Base-by-base conservation (phyloP, 2,113 vertebrate genomes). In the Perca fluviatilis region DNA sequence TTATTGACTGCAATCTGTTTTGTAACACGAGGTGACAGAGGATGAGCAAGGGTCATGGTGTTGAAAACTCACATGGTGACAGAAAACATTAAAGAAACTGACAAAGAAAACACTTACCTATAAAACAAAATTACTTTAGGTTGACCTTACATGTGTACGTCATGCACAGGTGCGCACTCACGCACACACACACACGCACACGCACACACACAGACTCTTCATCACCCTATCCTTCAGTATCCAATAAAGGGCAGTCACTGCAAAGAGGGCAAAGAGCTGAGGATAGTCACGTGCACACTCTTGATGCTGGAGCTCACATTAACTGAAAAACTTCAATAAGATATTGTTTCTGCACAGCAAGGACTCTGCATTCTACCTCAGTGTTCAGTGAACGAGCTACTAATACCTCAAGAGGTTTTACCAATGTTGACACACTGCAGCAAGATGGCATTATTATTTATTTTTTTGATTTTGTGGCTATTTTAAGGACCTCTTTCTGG, bases 341-440 rank as follows among this genome's bases (percentile, higher is more conserved):
- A 73, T 21, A 40, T 80, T 84, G 62, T 16, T 83, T 49, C 51
- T 58, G 54, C 60, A 63, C 50, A 79, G 69, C 62, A 77, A 69
- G 79, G 61, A 78, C 75, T 77, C 79, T 15, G 75, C 60, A 67
- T 82, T 67, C 64, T 57, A 67, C 77, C 79, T 87, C 79, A 56
- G 77, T 10, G 15, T 74, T 81, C 43, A 36, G 54, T 30, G 43
- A 63, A 77, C 72, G 36, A 77, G 57, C 79, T 72, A 60, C 72
- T 88, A 64, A 86, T 83, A 63, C 80, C 43, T 73, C 56, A 53
- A 86, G 85, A 74, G 74, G 78, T 86, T 91, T 94, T 92, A 90
- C 2, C 82, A 54, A 77, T 63, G 68, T 61, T 18, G 51, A 64
- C 64, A 43, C 43, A 8, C 46, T 57, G 62, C 67, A 79, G 77